Evolutionary conservation across 2,888 invertebrate genomes (phyloP), one percentile per base, ranked within the genome.

Genomic region (Oxystoma pomonae): DNA sequence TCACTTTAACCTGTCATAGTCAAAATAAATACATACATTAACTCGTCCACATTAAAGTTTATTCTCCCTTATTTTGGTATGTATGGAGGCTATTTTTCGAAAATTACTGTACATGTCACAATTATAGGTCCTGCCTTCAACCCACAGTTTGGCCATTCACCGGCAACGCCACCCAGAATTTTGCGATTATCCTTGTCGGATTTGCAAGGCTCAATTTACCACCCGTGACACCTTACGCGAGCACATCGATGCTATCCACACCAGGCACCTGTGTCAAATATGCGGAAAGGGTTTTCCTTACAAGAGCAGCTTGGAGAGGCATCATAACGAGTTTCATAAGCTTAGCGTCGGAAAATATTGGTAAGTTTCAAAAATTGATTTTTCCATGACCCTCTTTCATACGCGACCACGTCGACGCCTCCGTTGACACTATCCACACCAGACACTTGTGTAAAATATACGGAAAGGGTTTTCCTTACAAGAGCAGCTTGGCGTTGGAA

Each of bases 221-320:
- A 57, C 18, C 3, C 7, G 19, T 3, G 19, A 17, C 16, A n/a
- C 16, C 3, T 49, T 67, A 20, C 63, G 65, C 56, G 57, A 57
- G 52, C 67, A 67, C 56, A 67, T 67, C 65, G 35, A 35, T 35
- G 20, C 57, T 5, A 63, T 61, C 22, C 67, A 67, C 22, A 67
- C 65, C 53, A 67, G 65, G 50, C 60, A 65, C 21, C 62, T 65
- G 1, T 67, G 67, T 55, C 63, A 65, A 9, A 63, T 64, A 16
- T 67, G 67, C 18, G 65, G 64, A 1, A 67, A 65, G 49, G 56
- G 67, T 9, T 67, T 65, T 61, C 65, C 67, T 20, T 67, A 65
- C 53, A 53, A 53, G 53, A 17, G 53, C 19, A 53, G 16, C 16
- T 53, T 53, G 53, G 53, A 53, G 7, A 53, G 16, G n/a, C 53